Percentiles rank a stretch among this genome's conserved stretches.
Evolutionary conservation across 2,797 vertebrate genomes (phyloP).

Genomic region (Crocidura indochinensis): DNA sequence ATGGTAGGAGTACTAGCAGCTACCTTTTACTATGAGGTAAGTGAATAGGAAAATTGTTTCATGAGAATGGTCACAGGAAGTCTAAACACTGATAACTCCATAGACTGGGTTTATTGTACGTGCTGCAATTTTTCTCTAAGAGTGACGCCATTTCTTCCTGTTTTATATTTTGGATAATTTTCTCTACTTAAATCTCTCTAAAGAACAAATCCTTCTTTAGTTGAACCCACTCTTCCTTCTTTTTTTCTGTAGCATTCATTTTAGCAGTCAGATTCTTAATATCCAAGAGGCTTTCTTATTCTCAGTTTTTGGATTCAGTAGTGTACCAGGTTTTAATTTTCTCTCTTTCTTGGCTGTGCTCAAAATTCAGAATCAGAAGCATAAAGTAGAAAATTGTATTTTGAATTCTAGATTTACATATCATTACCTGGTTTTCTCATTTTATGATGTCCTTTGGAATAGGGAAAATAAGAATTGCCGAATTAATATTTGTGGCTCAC

Average conservation of each 20-base stretch:
- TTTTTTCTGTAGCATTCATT: not conserved
- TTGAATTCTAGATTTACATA: slow-evolving; percentile 50
- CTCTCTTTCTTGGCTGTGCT: not conserved
- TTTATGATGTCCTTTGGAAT: slow-evolving; percentile 26
- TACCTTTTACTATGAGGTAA: slow-evolving; percentile 5
- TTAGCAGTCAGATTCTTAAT: slow-evolving; percentile 53
- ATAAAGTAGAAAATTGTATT: slow-evolving; percentile 54
- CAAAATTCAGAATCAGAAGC: slow-evolving; percentile 26
- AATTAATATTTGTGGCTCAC: slow-evolving; percentile 59
- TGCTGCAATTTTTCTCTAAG: slow-evolving; percentile 30
- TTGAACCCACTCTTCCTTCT: slow-evolving; percentile 14
- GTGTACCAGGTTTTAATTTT: slow-evolving; percentile 17
- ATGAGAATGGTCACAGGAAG: slow-evolving; percentile 44
- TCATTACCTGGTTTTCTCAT: slow-evolving; percentile 15
- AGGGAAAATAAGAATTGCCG: slow-evolving; percentile 20
- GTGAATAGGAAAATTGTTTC: not conserved
- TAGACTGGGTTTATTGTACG: not conserved
- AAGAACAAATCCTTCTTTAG: slow-evolving; percentile 42
- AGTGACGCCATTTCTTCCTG: slow-evolving; percentile 4
- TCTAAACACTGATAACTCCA: not conserved
- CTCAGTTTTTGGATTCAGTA: slow-evolving; percentile 44
- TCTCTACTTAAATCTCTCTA: not conserved
- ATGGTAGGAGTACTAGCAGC: not conserved
- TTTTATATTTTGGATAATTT: slow-evolving; percentile 43
- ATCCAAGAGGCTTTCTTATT: slow-evolving; percentile 15